Evolutionary conservation across 2,113 vertebrate species (phyloP).

Genomic region (Pongo abelii): DNA sequence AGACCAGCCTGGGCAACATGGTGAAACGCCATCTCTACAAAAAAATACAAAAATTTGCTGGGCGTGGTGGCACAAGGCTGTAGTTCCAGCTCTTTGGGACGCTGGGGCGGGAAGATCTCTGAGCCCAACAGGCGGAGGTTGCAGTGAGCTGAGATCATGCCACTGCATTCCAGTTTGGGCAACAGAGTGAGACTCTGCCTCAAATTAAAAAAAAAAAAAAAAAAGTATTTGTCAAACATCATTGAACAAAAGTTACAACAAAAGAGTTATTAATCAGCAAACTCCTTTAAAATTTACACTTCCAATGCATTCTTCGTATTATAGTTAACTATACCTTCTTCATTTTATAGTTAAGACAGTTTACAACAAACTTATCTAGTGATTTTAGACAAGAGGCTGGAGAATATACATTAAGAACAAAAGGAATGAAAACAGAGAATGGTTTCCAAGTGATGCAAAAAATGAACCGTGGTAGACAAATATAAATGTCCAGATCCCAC

Average conservation of each 20-base stretch:
- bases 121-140: no score
- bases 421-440: not conserved
- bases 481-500: not conserved
- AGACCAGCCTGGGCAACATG: no score
- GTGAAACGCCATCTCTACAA: no score
- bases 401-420: not conserved
- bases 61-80: no score
- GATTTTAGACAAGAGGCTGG: not conserved
- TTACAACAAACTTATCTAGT: not conserved
- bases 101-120: no score
- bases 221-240: not conserved
- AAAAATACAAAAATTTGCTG: no score
- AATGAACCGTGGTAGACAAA: not conserved
- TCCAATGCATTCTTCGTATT: not conserved
- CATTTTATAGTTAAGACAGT: not conserved
- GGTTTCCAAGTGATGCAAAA: not conserved
- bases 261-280: slow-evolving; percentile 2
- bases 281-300: not conserved
- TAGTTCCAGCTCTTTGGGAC: no score
- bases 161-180: no score
- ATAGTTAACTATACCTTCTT: not conserved
- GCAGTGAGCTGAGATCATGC: no score
- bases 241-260: not conserved
- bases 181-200: no score
- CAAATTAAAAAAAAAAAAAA: not conserved